Base-by-base conservation (phyloP, 1,140 invertebrate species). In the Megalopta genalis region DNA sequence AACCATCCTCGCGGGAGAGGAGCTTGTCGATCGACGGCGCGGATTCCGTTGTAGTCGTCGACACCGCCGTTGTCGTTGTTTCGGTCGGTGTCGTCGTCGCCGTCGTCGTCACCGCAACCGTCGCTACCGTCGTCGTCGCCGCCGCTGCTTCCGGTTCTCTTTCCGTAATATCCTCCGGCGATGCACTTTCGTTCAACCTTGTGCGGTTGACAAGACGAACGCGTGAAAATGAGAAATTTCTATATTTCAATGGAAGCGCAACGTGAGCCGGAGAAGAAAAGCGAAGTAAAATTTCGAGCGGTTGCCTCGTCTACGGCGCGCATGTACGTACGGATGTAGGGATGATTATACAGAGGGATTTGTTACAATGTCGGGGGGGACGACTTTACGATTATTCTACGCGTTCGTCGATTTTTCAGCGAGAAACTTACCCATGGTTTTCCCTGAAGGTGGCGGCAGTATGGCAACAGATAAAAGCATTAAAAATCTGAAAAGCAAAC, bases 141-240 rank as follows among this genome's bases (percentile, higher is more conserved):
- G 92, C 71, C 18, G 4, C 5, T 16, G 49, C 16, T 18, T 16
- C 16, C 49, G 49, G 39, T 1, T 78, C 67, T 6, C 80, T 69
- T 37, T 46, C 84, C 25, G 82, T 87, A 8, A 85, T 52, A 32
- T 77, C 87, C 25, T 80, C 85, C 4, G 90, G 57, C 49, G 92
- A 90, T 42, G 92, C 71, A 77, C 89, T 94, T 83, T 96, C 95
- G 78, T 95, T 95, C 86, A 96, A 88, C 68, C 95, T 96, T 86
- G 32, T 0, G n/a, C 7, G 54, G 7, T 6, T n/a, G 21, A n/a
- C 5, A 57, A 57, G 14, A 23, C 8, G 21, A 65, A 18, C 14
- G 23, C 37, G 46, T 54, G 18, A 25, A 63, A 52, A 71, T 71
- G 1, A 16, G n/a, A 64, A 57, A 72, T 64, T 0, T 9, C 12